Conservation (phyloP, 2,113 vertebrate genomes). For the Butorides virescens region DNA sequence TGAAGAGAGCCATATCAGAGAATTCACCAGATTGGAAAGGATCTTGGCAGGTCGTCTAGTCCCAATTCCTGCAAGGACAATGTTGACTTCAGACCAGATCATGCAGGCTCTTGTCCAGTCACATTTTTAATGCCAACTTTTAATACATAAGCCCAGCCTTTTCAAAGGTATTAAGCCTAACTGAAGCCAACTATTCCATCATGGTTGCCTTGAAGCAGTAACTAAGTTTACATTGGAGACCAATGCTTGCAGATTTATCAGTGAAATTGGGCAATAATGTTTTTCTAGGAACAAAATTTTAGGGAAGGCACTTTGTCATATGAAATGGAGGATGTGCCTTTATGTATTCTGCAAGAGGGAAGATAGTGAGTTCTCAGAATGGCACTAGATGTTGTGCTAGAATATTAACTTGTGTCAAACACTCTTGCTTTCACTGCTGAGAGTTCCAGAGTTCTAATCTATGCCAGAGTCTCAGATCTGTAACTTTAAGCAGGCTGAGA, state of each 20-base stretch:
- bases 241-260: not conserved
- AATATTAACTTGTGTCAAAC: not conserved
- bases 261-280: not conserved
- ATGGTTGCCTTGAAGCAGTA: not conserved
- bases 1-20: not conserved
- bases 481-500: not conserved
- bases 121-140: not conserved
- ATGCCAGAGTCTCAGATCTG: not conserved
- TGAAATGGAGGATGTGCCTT: rapidly evolving
- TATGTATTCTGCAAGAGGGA: not conserved
- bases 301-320: not conserved
- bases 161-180: not conserved
- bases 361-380: not conserved
- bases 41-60: not conserved
- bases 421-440: not conserved
- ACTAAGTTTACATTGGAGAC: not conserved
- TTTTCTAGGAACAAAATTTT: not conserved
- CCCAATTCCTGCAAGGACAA: not conserved
- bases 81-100: not conserved
- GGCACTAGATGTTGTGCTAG: not conserved
- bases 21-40: not conserved
- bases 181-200: not conserved
- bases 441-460: not conserved
- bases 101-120: not conserved
- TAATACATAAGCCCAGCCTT: not conserved